Percentiles rank a stretch among this genome's conserved stretches.
Evolutionary conservation across 2,888 invertebrate species (phyloP).

Genomic region (Chrysotoxum bicinctum): DNA sequence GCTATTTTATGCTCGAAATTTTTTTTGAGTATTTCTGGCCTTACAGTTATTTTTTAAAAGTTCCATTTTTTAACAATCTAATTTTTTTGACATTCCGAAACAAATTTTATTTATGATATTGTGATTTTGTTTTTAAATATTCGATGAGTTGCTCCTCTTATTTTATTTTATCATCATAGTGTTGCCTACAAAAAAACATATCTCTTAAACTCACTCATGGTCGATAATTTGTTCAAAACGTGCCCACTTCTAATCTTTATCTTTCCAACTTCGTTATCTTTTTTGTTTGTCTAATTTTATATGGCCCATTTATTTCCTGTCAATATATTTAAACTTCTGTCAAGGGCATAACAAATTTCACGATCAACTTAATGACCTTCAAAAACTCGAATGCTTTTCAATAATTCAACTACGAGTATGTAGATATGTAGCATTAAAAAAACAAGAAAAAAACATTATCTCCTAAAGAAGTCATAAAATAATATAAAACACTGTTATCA

Average conservation of each 20-base stretch:
- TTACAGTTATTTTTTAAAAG: no score
- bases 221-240: neutral
- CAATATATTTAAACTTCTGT: neutral
- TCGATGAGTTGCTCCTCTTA: neutral
- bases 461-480: constrained; percentile 18
- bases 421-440: no score
- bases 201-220: neutral
- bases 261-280: neutral
- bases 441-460: neutral
- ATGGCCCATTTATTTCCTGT: constrained; percentile 1
- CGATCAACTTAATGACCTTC: constrained; percentile 40
- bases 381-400: neutral
- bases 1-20: no score
- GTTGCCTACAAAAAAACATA: neutral
- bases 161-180: neutral
- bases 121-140: neutral
- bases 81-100: no score
- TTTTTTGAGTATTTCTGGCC: no score
- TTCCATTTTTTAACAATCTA: no score
- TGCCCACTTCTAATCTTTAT: neutral
- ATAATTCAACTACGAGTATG: neutral
- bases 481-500: constrained; percentile 38
- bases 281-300: neutral
- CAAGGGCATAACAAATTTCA: constrained; percentile 51
- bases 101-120: no score